Evolutionary conservation across 1,140 invertebrate genomes (phyloP).

Genomic region (Sesamia nonagrioides): DNA sequence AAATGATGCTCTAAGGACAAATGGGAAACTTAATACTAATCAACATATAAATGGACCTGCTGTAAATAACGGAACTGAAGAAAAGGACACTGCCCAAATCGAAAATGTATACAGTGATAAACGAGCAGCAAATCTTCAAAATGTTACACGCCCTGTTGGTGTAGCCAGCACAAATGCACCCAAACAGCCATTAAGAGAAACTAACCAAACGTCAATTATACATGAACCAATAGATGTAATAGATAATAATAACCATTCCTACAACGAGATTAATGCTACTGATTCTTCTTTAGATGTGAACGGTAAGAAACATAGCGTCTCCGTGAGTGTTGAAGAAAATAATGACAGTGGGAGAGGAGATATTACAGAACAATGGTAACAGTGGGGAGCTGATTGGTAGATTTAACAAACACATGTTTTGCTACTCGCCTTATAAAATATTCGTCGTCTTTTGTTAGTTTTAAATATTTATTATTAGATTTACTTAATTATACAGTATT

Average conservation of each 20-base stretch:
- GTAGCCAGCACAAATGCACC: neutral
- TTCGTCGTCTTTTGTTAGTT: too few relatives aligned
- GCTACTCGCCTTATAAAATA: too few relatives aligned
- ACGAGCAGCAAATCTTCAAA: neutral
- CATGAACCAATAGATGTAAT: neutral
- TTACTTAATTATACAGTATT: slow-evolving; percentile 29
- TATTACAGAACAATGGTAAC: too few relatives aligned
- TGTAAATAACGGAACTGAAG: neutral
- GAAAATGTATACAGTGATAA: neutral
- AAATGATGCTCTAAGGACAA: neutral
- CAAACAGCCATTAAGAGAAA: neutral
- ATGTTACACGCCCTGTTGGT: neutral
- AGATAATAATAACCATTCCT: neutral
- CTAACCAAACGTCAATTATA: neutral
- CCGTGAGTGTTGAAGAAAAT: slow-evolving; percentile 1
- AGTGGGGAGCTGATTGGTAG: too few relatives aligned
- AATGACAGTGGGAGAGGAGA: slow-evolving; percentile 16
- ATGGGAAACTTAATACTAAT: neutral
- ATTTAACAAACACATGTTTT: too few relatives aligned
- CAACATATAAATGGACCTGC: neutral
- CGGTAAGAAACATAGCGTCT: slow-evolving; percentile 21
- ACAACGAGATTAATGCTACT: neutral
- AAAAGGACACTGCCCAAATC: neutral
- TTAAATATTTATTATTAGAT: slow-evolving; percentile 49
- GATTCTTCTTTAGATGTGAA: neutral